Evolutionary conservation across 2,888 invertebrate genomes (phyloP).

Genomic region (Diaprepes abbreviatus): DNA sequence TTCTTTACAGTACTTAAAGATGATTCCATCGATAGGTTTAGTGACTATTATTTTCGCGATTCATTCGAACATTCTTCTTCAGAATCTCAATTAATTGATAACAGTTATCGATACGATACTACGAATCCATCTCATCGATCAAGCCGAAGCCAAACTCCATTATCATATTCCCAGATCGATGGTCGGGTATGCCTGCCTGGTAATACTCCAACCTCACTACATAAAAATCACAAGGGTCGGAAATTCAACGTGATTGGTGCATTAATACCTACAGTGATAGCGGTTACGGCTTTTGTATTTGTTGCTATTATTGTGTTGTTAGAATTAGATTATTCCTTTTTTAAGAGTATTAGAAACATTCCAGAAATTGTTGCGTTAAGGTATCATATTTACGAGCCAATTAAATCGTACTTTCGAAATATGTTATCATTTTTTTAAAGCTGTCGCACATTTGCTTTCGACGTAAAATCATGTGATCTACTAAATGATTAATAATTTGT

Average conservation of each 20-base stretch:
- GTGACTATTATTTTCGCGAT: conserved; percentile 81
- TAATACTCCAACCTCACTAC: conserved; percentile 50
- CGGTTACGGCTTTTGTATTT: conserved; percentile 79
- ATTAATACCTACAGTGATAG: conserved; percentile 83
- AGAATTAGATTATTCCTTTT: conserved; percentile 83
- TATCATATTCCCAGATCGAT: conserved; percentile 65
- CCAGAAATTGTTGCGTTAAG: conserved; percentile 84
- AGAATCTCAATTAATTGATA: conserved; percentile 77
- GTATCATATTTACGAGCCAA: conserved; percentile 86
- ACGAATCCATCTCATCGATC: conserved; percentile 68
- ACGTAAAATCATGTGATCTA: not conserved
- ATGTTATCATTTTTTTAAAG: conserved; percentile 75
- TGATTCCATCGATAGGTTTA: conserved; percentile 68
- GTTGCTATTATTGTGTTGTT: conserved; percentile 79
- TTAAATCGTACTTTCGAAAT: conserved; percentile 81
- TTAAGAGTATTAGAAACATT: conserved; percentile 78
- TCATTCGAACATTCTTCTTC: conserved; percentile 86
- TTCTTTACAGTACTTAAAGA: conserved; percentile 64
- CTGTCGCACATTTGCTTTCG: not conserved
- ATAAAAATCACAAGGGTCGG: conserved; percentile 61
- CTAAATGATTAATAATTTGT: too few relatives aligned
- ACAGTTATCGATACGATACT: conserved; percentile 65
- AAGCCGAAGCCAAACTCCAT: conserved; percentile 69
- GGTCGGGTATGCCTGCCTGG: conserved; percentile 63
- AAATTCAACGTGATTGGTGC: conserved; percentile 78